Base-by-base conservation (phyloP, 1,140 invertebrate species). In the Halictus rubicundus region DNA sequence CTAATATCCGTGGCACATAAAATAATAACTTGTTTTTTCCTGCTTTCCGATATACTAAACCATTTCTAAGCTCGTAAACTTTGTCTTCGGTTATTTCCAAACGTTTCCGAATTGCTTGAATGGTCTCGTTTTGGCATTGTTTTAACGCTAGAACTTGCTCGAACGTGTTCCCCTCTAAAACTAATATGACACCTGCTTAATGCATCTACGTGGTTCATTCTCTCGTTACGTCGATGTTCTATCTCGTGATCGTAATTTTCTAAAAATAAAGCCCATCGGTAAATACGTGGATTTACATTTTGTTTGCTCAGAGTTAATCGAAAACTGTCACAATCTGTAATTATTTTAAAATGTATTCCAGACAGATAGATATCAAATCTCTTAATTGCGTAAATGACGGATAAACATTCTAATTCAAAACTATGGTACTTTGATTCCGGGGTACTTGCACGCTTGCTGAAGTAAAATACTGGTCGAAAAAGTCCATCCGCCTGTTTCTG, bases 131-230 rank as follows among this genome's bases (percentile, higher is more conserved):
- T 21, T 23, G 27, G 19, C 75, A 25, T 54, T 83, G 77, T 16
- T 49, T 21, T 16, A 82, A 57, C 8, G 64, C n/a, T 19, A 82
- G 32, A 0, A n/a, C 74, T 49, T 71, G 27, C 14, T 82, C 76
- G n/a, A 82, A 82, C 0, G 81, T 61, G 37, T 82, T 79, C 6
- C 10, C 32, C 46, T 79, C 70, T 2, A 77, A 10, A 12, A 77
- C 10, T 7, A 77, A 23, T 6, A 75, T 12, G 65, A 19, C 42
- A 66, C 1, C 65, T 10, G 23, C 42, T 66, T 0, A 66, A 16
- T 7, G 42, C 65, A 14, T 66, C 65, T 1, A 66, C 65, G 23
- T 66, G 42, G 0, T 14, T 2, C 65, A 66, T 12, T 27, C 9
- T 46, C 2, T 10, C 27, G 0, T 23, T 23, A 5, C 39, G 4